A percentile compares a stretch with the other conserved stretches of the same genome.
phyloP scores from a whole-genome alignment of 2,113 vertebrate species.

The Ammodytes dubius region DNA sequence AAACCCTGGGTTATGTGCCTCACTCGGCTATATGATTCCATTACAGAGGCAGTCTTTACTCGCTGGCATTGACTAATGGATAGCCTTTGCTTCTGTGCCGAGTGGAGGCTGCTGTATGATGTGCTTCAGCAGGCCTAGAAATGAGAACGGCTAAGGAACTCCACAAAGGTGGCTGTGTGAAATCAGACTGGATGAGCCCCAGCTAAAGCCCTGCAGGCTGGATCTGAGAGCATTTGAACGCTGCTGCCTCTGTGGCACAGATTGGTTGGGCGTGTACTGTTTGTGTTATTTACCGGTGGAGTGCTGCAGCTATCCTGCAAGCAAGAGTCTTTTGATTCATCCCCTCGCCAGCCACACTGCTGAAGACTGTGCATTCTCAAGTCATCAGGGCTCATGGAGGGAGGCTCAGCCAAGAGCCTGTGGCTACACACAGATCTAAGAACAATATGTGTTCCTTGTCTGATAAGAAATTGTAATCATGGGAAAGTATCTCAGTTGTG shows the following conservation, averaged over 20 bases:
- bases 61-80: slow-evolving; percentile 77
- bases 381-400: slow-evolving; percentile 15
- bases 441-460: slow-evolving; percentile 50
- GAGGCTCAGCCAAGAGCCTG: slow-evolving; percentile 26
- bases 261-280: slow-evolving; percentile 38
- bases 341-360: slow-evolving; percentile 49
- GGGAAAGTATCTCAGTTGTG: slow-evolving; percentile 42
- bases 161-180: slow-evolving; percentile 36
- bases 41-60: slow-evolving; percentile 60
- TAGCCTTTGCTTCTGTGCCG: slow-evolving; percentile 62
- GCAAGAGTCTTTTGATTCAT: slow-evolving; percentile 52
- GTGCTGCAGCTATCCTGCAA: slow-evolving; percentile 17
- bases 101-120: slow-evolving; percentile 57
- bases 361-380: slow-evolving; percentile 35
- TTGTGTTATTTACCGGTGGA: slow-evolving; percentile 46
- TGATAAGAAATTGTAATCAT: slow-evolving; percentile 61
- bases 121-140: slow-evolving; percentile 68
- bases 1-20: slow-evolving; percentile 36
- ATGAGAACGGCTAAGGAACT: slow-evolving; percentile 69
- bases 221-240: slow-evolving; percentile 41
- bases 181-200: slow-evolving; percentile 47
- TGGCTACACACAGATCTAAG: slow-evolving; percentile 3
- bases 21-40: slow-evolving; percentile 62
- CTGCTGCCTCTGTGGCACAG: slow-evolving; percentile 29
- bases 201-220: slow-evolving; percentile 25